Percentiles rank a stretch among this genome's conserved stretches.
Evolutionary conservation across 1,140 invertebrate genomes (phyloP).

Genomic region (Pogonomyrmex barbatus): DNA sequence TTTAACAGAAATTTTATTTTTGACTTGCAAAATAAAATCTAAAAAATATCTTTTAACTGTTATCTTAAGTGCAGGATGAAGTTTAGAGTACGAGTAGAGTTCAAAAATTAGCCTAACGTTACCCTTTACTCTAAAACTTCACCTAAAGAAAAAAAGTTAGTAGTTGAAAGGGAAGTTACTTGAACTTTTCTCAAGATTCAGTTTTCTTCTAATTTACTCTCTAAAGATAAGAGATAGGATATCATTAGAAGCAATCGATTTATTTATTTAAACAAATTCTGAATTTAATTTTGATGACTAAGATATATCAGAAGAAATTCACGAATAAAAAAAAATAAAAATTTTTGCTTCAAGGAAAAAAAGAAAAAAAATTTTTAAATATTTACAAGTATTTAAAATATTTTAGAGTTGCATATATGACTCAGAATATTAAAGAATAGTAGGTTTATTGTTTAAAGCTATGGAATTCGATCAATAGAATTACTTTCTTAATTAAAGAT

Average conservation of each 20-base stretch:
- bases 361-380: not conserved
- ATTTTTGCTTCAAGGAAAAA: not conserved
- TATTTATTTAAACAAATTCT: conserved; percentile 5
- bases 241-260: conserved; percentile 31
- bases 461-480: not conserved
- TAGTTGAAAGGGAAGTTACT: not conserved
- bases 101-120: conserved; percentile 34
- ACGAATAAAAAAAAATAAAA: not conserved
- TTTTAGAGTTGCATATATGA: not conserved
- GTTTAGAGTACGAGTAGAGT: not conserved
- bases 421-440: not conserved
- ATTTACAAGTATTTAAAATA: not conserved
- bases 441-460: not conserved
- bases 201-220: not conserved
- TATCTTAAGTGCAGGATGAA: not conserved
- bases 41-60: not conserved
- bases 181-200: conserved; percentile 6
- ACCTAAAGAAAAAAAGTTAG: conserved; percentile 19
- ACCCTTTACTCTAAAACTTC: conserved; percentile 6
- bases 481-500: not conserved
- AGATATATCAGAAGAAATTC: not conserved
- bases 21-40: not conserved
- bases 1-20: conserved; percentile 15
- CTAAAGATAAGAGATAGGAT: not conserved
- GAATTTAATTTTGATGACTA: not conserved